Evolutionary conservation across 2,888 invertebrate genomes (phyloP).

Genomic region (Chrysodeixis includens): DNA sequence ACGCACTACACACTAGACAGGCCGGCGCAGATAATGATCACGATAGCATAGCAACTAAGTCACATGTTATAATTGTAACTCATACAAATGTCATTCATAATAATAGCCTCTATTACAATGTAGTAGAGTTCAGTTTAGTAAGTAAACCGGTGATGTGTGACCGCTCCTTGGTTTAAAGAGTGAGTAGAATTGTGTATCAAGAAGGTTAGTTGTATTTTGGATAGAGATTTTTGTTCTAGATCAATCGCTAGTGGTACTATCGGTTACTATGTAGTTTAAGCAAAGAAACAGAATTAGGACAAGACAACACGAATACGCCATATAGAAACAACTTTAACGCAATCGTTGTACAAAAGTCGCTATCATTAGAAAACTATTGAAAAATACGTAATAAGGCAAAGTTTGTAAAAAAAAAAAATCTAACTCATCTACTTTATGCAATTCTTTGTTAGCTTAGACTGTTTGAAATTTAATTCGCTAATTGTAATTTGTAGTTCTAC

Average conservation of each 20-base stretch:
- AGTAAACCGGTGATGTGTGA: conserved; percentile 5
- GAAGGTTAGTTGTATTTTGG: conserved; percentile 6
- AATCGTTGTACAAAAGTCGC: no score
- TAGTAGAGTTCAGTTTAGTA: not conserved
- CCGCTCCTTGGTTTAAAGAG: conserved; percentile 16
- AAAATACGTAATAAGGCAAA: no score
- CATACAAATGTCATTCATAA: not conserved
- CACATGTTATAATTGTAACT: conserved; percentile 41
- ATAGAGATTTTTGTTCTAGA: not conserved
- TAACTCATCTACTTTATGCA: not conserved
- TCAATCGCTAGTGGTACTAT: not conserved
- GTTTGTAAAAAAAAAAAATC: no score
- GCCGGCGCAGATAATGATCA: conserved; percentile 50
- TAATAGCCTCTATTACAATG: not conserved
- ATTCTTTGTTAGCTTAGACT: not conserved
- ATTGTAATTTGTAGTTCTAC: conserved; percentile 4
- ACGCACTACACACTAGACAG: conserved; percentile 31
- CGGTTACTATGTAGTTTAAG: no score
- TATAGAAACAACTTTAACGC: no score
- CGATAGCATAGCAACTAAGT: conserved; percentile 43
- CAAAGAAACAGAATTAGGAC: no score
- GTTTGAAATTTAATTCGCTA: not conserved
- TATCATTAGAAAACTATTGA: no score
- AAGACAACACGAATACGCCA: no score
- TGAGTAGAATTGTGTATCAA: conserved; percentile 24